These are phyloP conservation scores for Penaeus indicus DNA, from an alignment of 1,140 invertebrate genomes.

Conservation along the genomic window DNA sequence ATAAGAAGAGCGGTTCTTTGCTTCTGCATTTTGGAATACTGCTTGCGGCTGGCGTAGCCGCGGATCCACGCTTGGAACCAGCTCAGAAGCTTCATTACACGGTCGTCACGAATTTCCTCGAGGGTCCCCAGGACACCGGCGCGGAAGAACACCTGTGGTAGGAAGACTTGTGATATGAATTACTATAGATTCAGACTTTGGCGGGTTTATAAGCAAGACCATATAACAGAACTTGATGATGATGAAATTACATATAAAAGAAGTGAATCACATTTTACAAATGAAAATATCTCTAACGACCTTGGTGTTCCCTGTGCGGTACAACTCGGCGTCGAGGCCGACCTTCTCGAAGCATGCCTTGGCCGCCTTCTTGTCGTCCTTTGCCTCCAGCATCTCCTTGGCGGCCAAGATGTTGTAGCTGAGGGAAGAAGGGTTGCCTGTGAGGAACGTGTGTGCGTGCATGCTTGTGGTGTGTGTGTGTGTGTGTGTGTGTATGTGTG, in stretches of 20 bases:
- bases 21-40: constrained; percentile 97
- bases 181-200: no score
- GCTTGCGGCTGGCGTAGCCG: constrained; percentile 84
- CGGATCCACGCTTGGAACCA: constrained; percentile 98
- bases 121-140: constrained; percentile 99
- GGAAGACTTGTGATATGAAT: no score
- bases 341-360: constrained; percentile 74
- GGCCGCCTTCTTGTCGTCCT: constrained; percentile 75
- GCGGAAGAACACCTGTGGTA: constrained; percentile 95
- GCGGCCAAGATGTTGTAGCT: constrained; percentile 76
- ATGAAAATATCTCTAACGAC: constrained; percentile 65
- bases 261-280: no score
- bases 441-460: no score
- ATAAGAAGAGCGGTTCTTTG: constrained; percentile 97
- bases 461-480: no score
- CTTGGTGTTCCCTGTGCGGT: constrained; percentile 78
- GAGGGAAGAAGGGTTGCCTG: neutral
- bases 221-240: no score
- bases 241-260: no score
- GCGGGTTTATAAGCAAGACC: no score
- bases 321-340: constrained; percentile 75
- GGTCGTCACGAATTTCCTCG: constrained; percentile 99
- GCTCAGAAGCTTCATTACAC: constrained; percentile 96
- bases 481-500: no score
- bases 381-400: constrained; percentile 73